Evolutionary conservation across 2,113 vertebrate genomes (phyloP).

Genomic region (Platichthys stellatus): DNA sequence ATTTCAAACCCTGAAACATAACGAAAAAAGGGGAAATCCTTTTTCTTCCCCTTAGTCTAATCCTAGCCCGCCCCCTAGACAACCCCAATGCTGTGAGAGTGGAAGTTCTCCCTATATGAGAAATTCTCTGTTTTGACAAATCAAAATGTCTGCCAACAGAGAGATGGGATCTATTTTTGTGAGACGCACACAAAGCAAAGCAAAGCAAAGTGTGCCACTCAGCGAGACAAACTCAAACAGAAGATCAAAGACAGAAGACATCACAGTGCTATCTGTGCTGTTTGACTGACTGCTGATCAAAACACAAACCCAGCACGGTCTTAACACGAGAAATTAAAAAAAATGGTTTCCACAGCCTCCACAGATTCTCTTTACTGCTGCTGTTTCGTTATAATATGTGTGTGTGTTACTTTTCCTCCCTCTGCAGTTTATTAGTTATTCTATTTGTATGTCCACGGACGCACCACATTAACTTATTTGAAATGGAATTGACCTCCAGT

Average conservation of each 20-base stretch:
- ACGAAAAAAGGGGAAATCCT: too few relatives aligned
- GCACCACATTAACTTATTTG: too few relatives aligned
- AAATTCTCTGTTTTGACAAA: not conserved
- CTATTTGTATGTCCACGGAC: too few relatives aligned
- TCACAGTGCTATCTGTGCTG: not conserved
- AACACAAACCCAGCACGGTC: not conserved
- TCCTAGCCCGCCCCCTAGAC: too few relatives aligned
- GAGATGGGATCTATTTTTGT: constrained; percentile 6
- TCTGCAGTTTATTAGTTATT: not conserved
- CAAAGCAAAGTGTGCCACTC: not conserved
- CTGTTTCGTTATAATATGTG: not conserved
- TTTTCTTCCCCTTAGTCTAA: too few relatives aligned
- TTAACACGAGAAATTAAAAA: not conserved
- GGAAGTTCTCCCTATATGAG: too few relatives aligned
- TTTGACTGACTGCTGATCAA: constrained; percentile 37
- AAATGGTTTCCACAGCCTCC: too few relatives aligned
- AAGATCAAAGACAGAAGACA: constrained; percentile 28
- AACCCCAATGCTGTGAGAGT: not conserved
- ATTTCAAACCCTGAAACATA: too few relatives aligned
- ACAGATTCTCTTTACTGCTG: too few relatives aligned
- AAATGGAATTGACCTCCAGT: constrained; percentile 5
- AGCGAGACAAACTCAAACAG: not conserved
- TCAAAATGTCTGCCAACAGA: not conserved
- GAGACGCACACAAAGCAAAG: not conserved
- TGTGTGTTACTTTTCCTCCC: not conserved